phyloP scores from a whole-genome alignment of 2,888 invertebrate species.

The Cactoblastis cactorum region DNA sequence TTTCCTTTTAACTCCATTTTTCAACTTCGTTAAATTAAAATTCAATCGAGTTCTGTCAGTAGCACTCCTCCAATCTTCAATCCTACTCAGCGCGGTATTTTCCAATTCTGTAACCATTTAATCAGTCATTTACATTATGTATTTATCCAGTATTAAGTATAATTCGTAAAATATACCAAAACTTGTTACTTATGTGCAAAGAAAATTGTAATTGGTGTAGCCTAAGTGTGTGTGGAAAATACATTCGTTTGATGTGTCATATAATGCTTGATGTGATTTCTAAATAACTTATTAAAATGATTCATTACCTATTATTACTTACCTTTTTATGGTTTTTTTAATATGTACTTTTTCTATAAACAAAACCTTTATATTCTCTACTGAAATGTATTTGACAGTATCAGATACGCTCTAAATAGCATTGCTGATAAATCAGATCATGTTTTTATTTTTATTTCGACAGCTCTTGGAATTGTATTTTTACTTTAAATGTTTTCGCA shows the following conservation, averaged over 20 bases:
- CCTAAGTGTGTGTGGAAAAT: too few relatives aligned
- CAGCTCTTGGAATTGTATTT: too few relatives aligned
- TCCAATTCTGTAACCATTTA: constrained; percentile 13
- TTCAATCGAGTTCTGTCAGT: constrained; percentile 28
- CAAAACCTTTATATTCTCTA: constrained; percentile 1
- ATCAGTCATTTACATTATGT: background rate
- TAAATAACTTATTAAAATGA: too few relatives aligned
- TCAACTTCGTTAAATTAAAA: constrained; percentile 26
- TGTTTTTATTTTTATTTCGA: background rate
- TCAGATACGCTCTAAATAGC: constrained; percentile 1
- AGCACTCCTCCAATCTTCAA: constrained; percentile 20
- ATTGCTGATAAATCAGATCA: background rate
- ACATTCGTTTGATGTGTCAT: too few relatives aligned
- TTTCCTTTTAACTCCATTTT: background rate
- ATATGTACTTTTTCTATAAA: background rate
- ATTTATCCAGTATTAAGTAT: background rate
- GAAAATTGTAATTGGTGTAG: too few relatives aligned
- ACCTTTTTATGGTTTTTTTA: too few relatives aligned
- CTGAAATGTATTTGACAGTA: background rate
- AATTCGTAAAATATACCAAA: too few relatives aligned
- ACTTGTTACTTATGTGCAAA: too few relatives aligned
- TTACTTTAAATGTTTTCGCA: too few relatives aligned
- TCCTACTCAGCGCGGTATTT: constrained; percentile 18
- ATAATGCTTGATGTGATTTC: too few relatives aligned
- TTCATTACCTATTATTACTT: too few relatives aligned